Percentiles rank a stretch among this genome's conserved stretches.
These are phyloP conservation scores for Calyptommatus sinebrachiatus DNA, from an alignment of 2,113 vertebrate genomes.

Conservation along the genomic window DNA sequence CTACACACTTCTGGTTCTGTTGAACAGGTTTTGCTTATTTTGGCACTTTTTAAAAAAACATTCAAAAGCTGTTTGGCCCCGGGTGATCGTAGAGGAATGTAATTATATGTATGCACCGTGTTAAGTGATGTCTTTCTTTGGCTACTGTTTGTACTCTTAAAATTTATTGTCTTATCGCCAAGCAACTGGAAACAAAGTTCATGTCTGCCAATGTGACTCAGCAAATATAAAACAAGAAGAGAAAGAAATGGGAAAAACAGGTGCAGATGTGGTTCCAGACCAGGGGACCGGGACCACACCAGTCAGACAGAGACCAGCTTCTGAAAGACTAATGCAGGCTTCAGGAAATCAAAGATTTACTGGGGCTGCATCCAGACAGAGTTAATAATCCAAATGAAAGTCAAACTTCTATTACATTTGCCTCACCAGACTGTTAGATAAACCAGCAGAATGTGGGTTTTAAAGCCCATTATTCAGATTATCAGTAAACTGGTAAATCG, in stretches of 20 bases:
- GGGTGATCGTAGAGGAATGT: not conserved
- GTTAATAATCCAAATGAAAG: too few species aligned
- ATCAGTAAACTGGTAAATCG: too few species aligned
- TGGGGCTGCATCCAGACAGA: too few species aligned
- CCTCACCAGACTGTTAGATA: too few species aligned
- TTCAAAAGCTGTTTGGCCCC: not conserved
- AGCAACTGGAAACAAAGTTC: not conserved
- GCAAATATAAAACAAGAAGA: not conserved
- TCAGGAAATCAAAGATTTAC: too few species aligned
- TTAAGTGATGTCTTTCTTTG: not conserved
- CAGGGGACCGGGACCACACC: not conserved
- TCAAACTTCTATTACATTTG: too few species aligned
- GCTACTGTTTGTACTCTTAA: not conserved
- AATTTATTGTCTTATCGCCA: not conserved
- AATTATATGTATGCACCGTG: not conserved
- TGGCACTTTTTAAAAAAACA: not conserved
- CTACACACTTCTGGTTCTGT: not conserved
- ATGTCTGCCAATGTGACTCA: conserved; percentile 5
- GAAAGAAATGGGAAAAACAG: not conserved
- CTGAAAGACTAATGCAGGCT: too few species aligned
- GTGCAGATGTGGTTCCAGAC: not conserved
- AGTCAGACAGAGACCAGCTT: not conserved
- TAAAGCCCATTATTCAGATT: too few species aligned
- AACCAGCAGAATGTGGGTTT: too few species aligned
- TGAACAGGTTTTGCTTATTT: not conserved